These are phyloP conservation scores for Tenebrio molitor DNA, from an alignment of 1,140 invertebrate genomes.

Conservation along the genomic window DNA sequence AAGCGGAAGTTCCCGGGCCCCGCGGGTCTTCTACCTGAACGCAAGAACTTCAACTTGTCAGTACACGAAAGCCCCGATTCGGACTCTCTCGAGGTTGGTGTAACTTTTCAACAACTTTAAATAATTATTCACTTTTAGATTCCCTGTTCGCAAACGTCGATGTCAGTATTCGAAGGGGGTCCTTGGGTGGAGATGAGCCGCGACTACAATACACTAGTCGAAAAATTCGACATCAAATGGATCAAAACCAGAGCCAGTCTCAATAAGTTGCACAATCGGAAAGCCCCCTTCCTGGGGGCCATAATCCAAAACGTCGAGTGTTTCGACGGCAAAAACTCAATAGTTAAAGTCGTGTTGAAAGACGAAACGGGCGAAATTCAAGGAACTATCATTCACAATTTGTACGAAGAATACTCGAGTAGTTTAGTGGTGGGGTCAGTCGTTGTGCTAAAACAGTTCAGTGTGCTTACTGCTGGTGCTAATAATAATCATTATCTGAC, in stretches of 20 bases:
- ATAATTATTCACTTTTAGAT: no score
- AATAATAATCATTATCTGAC: conserved; percentile 20
- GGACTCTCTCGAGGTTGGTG: neutral
- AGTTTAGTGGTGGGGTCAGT: conserved; percentile 27
- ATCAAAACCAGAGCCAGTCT: conserved; percentile 4
- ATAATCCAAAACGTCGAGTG: conserved; percentile 38
- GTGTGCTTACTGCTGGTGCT: conserved; percentile 27
- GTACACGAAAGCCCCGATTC: neutral
- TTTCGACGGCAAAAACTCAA: conserved; percentile 19
- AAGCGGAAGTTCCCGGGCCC: conserved; percentile 46
- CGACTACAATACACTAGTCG: conserved; percentile 16
- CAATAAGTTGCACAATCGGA: conserved; percentile 32
- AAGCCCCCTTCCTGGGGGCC: conserved; percentile 44
- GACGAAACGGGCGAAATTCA: conserved; percentile 42
- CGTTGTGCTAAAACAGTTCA: conserved; percentile 40
- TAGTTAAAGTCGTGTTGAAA: conserved; percentile 11
- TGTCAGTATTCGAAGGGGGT: conserved; percentile 10
- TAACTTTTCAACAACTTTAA: no score
- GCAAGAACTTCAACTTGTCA: neutral
- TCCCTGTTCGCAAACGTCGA: conserved; percentile 34
- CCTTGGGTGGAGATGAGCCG: conserved; percentile 16
- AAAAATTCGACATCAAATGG: conserved; percentile 40
- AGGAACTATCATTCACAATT: conserved; percentile 34
- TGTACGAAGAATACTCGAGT: conserved; percentile 17
- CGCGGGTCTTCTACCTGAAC: conserved; percentile 37